These are phyloP conservation scores for Cheilosia grossa DNA, from an alignment of 2,888 invertebrate genomes.

Conservation along the genomic window DNA sequence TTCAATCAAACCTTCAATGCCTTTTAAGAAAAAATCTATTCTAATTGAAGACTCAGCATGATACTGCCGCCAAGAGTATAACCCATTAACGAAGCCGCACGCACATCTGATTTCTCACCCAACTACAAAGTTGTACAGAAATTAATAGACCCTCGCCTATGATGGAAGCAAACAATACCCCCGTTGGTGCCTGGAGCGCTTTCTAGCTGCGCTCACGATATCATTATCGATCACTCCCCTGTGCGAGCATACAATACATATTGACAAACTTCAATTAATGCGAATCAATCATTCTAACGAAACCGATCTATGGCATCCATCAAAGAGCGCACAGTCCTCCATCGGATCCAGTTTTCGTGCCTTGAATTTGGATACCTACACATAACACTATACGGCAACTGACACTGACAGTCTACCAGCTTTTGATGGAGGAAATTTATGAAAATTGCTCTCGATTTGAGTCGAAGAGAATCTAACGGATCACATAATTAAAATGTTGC, in stretches of 20 bases:
- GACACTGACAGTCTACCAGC: constrained; percentile 32
- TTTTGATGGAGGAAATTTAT: constrained; percentile 64
- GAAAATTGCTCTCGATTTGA: constrained; percentile 59
- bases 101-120: constrained; percentile 13
- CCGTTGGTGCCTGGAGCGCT: not conserved
- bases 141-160: constrained; percentile 17
- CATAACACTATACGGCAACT: constrained; percentile 10
- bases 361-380: not conserved
- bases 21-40: no score
- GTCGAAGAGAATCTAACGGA: constrained; percentile 53
- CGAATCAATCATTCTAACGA: constrained; percentile 69
- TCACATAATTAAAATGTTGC: constrained; percentile 69
- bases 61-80: no score
- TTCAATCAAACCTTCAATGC: no score
- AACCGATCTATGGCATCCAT: constrained; percentile 40
- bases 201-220: constrained; percentile 18
- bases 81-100: constrained; percentile 21
- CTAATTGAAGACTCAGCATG: no score
- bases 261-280: constrained; percentile 69
- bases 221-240: constrained; percentile 44
- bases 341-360: constrained; percentile 54
- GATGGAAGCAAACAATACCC: constrained; percentile 25
- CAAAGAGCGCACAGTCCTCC: constrained; percentile 14
- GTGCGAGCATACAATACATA: constrained; percentile 16
- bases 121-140: not conserved